Evolutionary conservation across 2,797 vertebrate species (phyloP).

Genomic region (Trichosurus vulpecula): DNA sequence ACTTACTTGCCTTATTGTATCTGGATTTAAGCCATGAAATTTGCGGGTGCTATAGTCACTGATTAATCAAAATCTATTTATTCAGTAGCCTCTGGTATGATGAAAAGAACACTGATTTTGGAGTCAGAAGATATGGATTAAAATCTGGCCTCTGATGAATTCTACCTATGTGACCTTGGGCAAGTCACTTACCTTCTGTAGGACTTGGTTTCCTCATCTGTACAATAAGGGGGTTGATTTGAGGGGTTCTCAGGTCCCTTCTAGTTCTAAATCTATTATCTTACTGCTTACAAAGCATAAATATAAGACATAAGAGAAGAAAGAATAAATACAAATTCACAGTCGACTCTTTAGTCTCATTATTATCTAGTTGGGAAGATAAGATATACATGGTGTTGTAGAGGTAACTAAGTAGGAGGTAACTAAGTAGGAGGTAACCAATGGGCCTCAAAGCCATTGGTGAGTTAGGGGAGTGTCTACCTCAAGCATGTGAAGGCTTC

Average conservation of each 20-base stretch:
- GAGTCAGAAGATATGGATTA: background rate
- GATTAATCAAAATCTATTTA: background rate
- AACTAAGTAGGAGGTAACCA: background rate
- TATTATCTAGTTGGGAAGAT: background rate
- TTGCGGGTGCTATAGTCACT: background rate
- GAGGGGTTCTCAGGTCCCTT: background rate
- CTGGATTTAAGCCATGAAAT: background rate
- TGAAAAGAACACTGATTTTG: background rate
- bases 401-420: too few species aligned
- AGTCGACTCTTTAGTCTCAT: background rate
- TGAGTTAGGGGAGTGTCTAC: too few species aligned
- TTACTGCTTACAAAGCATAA: background rate
- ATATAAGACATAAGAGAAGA: background rate
- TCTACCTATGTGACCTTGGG: background rate
- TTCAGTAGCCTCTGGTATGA: background rate
- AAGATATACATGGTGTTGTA: background rate
- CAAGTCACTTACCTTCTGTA: background rate
- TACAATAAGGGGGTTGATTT: background rate
- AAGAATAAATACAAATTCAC: background rate
- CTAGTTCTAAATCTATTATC: background rate
- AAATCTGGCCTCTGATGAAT: background rate
- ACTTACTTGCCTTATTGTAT: background rate
- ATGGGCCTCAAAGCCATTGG: too few species aligned
- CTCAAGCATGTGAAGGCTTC: too few species aligned
- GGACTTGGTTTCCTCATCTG: background rate